Conservation (phyloP, 2,888 invertebrate genomes). For the Acleris laterana region DNA sequence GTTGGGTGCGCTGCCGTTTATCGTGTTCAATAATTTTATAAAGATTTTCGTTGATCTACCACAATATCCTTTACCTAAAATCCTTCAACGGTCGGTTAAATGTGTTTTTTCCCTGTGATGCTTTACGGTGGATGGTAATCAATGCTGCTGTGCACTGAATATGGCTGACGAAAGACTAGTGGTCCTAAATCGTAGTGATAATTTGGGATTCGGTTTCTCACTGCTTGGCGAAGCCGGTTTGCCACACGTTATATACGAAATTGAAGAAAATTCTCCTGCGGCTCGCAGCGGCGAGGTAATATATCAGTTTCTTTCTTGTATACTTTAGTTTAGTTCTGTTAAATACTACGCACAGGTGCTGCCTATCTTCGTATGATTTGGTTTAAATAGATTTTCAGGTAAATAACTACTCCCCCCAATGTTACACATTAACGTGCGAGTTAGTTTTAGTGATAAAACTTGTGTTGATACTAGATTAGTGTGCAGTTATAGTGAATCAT, state of each 20-base stretch:
- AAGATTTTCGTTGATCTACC: slow-evolving; percentile 64
- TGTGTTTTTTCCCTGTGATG: slow-evolving; percentile 63
- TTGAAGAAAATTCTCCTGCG: slow-evolving; percentile 96
- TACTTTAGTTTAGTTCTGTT: slow-evolving; percentile 14
- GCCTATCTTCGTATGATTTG: slow-evolving; percentile 14
- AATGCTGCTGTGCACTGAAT: slow-evolving; percentile 83
- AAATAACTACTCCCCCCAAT: slow-evolving; percentile 18
- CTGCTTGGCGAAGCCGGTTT: slow-evolving; percentile 95
- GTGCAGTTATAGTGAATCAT: slow-evolving; percentile 32
- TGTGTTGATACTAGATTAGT: slow-evolving; percentile 11
- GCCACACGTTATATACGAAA: slow-evolving; percentile 96
- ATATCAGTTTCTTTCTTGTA: slow-evolving; percentile 37
- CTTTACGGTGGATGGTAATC: slow-evolving; percentile 70
- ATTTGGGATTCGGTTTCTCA: slow-evolving; percentile 95
- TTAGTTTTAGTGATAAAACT: slow-evolving; percentile 15
- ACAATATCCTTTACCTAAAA: slow-evolving; percentile 53
- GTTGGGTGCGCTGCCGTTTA: slow-evolving; percentile 76
- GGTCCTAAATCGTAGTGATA: slow-evolving; percentile 93
- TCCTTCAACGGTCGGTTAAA: slow-evolving; percentile 59
- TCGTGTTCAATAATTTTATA: slow-evolving; percentile 68
- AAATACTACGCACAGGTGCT: slow-evolving; percentile 24
- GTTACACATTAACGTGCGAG: slow-evolving; percentile 4
- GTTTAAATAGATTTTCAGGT: slow-evolving; percentile 10
- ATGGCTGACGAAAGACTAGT: slow-evolving; percentile 96
- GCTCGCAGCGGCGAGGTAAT: slow-evolving; percentile 95